phyloP scores from a whole-genome alignment of 1,140 invertebrate genomes.

The Calycopis cecrops region DNA sequence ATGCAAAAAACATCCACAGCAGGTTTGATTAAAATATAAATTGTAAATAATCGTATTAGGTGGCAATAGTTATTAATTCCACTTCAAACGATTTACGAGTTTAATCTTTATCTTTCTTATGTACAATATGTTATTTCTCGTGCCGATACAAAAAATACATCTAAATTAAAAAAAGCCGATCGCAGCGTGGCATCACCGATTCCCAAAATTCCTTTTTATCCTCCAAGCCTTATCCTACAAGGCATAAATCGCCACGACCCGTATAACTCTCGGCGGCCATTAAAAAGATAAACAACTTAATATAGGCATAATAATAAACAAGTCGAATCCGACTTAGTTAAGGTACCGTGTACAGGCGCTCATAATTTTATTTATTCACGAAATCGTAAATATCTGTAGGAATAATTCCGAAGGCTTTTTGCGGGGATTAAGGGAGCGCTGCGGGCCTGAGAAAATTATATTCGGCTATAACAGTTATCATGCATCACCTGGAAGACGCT shows the following conservation, averaged over 20 bases:
- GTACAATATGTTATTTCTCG: background rate
- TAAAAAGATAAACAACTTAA: constrained; percentile 75
- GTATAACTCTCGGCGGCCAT: constrained; percentile 66
- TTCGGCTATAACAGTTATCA: constrained; percentile 74
- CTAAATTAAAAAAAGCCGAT: constrained; percentile 68
- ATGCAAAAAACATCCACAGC: too few relatives aligned
- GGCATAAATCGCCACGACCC: constrained; percentile 65
- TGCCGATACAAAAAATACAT: constrained; percentile 34
- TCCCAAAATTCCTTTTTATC: constrained; percentile 61
- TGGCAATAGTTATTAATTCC: constrained; percentile 1
- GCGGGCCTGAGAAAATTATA: constrained; percentile 72
- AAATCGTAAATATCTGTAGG: constrained; percentile 70
- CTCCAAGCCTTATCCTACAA: constrained; percentile 58
- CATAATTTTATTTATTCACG: constrained; percentile 74
- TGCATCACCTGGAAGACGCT: constrained; percentile 73
- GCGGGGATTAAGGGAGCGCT: constrained; percentile 70
- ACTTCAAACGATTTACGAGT: background rate
- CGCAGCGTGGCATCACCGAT: constrained; percentile 55
- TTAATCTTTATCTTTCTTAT: background rate
- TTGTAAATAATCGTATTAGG: too few relatives aligned
- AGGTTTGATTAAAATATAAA: too few relatives aligned
- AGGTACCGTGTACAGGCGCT: constrained; percentile 54
- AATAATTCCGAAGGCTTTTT: constrained; percentile 73
- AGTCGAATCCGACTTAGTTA: constrained; percentile 56
- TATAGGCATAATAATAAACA: constrained; percentile 74